Percentiles rank a stretch among this genome's conserved stretches.
Conservation (phyloP, 2,888 invertebrate species). For the Drosophila borborema region DNA sequence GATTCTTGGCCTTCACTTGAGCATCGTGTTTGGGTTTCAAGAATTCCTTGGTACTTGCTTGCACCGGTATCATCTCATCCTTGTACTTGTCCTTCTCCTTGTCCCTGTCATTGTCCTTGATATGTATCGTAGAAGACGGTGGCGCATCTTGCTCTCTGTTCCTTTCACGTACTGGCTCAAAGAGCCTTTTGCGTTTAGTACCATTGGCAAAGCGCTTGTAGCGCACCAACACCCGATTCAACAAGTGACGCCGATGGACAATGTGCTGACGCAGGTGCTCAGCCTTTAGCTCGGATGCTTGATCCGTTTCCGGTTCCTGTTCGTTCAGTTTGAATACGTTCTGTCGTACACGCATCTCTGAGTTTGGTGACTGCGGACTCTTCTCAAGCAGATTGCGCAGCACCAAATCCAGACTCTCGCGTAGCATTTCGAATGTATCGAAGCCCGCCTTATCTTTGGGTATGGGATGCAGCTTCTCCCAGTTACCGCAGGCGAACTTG, state of each 20-base stretch:
- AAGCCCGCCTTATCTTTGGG: conserved; percentile 95
- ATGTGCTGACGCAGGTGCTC: conserved; percentile 73
- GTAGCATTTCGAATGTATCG: conserved; percentile 95
- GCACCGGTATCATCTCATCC: conserved; percentile 12
- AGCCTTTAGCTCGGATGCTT: conserved; percentile 57
- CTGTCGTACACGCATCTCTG: conserved; percentile 46
- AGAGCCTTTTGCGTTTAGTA: conserved; percentile 74
- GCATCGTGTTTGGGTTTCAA: conserved; percentile 86
- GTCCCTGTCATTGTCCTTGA: conserved; percentile 25
- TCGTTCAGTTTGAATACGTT: conserved; percentile 60
- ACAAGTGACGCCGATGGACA: conserved; percentile 68
- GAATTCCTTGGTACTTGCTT: conserved; percentile 36
- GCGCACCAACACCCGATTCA: conserved; percentile 74
- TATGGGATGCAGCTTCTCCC: conserved; percentile 93
- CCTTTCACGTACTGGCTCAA: conserved; percentile 58
- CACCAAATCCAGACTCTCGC: conserved; percentile 91
- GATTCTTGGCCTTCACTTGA: conserved; percentile 91
- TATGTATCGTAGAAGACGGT: conserved; percentile 9
- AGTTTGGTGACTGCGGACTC: conserved; percentile 10
- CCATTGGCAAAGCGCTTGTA: conserved; percentile 76
- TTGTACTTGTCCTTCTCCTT: conserved; percentile 25
- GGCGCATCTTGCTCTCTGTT: conserved; percentile 52
- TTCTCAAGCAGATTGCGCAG: conserved; percentile 89
- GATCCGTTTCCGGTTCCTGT: conserved; percentile 49
- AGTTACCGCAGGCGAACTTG: conserved; percentile 94